A percentile compares a stretch with the other conserved stretches of the same genome.
Evolutionary conservation across 2,888 invertebrate genomes (phyloP).

Genomic region (Zhuqinia jingwanae): DNA sequence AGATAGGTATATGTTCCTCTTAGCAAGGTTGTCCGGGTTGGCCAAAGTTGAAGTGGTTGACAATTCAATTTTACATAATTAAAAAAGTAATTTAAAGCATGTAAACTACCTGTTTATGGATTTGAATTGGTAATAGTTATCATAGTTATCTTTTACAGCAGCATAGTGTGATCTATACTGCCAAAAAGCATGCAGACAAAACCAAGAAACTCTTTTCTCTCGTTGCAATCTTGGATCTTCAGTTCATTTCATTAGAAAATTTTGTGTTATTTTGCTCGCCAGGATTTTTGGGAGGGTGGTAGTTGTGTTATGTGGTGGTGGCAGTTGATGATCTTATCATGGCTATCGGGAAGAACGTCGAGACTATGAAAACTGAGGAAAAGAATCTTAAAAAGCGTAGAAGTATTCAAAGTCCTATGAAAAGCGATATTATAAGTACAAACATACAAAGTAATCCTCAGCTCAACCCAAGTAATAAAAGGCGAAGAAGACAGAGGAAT

Average conservation of each 20-base stretch:
- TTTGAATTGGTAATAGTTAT: too few species aligned
- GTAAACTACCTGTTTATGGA: too few species aligned
- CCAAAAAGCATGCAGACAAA: not conserved
- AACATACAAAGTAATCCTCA: too few species aligned
- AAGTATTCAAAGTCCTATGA: not conserved
- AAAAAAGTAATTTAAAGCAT: too few species aligned
- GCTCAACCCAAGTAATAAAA: not conserved
- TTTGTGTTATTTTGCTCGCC: constrained; percentile 14
- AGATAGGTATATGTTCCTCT: too few species aligned
- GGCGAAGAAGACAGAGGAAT: not conserved
- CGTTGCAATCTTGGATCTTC: not conserved
- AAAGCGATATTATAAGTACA: too few species aligned
- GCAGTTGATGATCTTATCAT: constrained; percentile 26
- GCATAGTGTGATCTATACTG: too few species aligned
- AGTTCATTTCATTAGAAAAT: not conserved
- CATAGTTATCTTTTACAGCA: too few species aligned
- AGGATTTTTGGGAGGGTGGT: constrained; percentile 10
- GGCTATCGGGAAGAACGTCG: not conserved
- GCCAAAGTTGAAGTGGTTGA: too few species aligned
- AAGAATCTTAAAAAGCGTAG: not conserved
- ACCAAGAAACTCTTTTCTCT: not conserved
- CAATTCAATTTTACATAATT: too few species aligned
- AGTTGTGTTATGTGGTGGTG: too few species aligned
- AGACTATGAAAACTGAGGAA: not conserved
- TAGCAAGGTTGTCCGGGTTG: too few species aligned